Evolutionary conservation across 1,140 invertebrate genomes (phyloP).

Genomic region (Orius laevigatus): DNA sequence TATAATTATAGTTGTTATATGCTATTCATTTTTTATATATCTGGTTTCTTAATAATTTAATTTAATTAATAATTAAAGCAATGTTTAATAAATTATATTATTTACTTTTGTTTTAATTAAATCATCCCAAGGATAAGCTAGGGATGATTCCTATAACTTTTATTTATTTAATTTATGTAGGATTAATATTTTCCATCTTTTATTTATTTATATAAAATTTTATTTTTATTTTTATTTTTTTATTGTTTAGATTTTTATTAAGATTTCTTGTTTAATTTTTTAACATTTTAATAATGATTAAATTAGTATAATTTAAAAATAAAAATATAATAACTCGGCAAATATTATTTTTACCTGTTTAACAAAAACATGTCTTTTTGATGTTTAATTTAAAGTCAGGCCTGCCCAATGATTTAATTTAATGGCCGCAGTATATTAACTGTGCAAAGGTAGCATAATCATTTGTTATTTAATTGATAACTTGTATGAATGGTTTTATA

Average conservation of each 20-base stretch:
- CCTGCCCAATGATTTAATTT: slow-evolving; percentile 44
- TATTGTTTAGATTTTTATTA: no score
- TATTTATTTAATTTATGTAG: slow-evolving; percentile 4
- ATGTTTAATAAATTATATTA: no score
- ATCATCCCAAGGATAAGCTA: no score
- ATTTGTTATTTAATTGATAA: slow-evolving; percentile 47
- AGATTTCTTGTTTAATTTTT: slow-evolving; percentile 47
- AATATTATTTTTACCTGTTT: no score
- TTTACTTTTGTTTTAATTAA: no score
- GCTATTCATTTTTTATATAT: no score
- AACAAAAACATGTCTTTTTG: slow-evolving; percentile 56
- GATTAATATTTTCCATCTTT: no score
- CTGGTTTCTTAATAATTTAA: slow-evolving; percentile 4
- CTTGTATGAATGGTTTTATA: slow-evolving; percentile 45
- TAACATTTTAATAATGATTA: no score
- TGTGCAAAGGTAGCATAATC: slow-evolving; percentile 55
- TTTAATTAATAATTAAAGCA: slow-evolving; percentile 9
- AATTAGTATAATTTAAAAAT: no score
- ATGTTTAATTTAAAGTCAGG: slow-evolving; percentile 38
- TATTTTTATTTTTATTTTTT: slow-evolving; percentile 26
- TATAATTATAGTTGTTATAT: slow-evolving; percentile 5
- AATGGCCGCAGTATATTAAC: slow-evolving; percentile 46
- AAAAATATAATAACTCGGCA: no score
- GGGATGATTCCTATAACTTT: no score
- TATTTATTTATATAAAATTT: slow-evolving; percentile 3